Evolutionary conservation across 1,140 invertebrate species (phyloP), one percentile per base, ranked within the genome.

Genomic region (Caerostris extrusa): DNA sequence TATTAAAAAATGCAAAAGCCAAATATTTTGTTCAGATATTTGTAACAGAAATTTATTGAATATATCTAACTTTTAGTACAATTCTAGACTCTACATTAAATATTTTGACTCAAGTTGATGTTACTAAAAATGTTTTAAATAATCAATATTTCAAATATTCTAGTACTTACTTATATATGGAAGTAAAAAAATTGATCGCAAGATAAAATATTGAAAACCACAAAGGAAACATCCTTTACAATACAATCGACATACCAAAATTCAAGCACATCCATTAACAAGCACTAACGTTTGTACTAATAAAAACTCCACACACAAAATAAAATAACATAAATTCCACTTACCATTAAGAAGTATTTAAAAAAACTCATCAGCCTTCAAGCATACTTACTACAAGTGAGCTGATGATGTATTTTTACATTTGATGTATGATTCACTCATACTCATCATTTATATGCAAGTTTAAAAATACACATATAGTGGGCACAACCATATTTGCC

Each of bases 271-370:
- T 77, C 34, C 14, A 12, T 77, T 77, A 53, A 12, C 71, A 77
- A 77, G 71, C 71, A 77, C 71, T 77, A 77, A 34, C 53, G 53
- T 58, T 85, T 58, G 57, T 57, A 57, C 82, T 85, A 85, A 85
- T 85, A 85, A 85, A 85, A 85, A 85, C 82, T 57, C 8, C 57
- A 85, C 82, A 85, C 57, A 85, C 14, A 57, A 85, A 85, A 58
- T 56, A 58, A 85, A 85, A 85, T 83, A 5, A 58, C 55, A 57
- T 58, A 85, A 85, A 85, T 58, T 58, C 57, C 82, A 56, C 14
- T 58, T 57, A 7, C 55, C 17, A 85, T n/a, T 5, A 17, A 85
- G 19, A 34, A n/a, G 19, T 50, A 77, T 53, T 50, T 57, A 34
- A 57, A 85, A 85, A 56, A 85, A 85, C n/a, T 85, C 82, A 57